Evolutionary conservation across 2,888 invertebrate genomes (phyloP).

Genomic region (Lapara coniferarum): DNA sequence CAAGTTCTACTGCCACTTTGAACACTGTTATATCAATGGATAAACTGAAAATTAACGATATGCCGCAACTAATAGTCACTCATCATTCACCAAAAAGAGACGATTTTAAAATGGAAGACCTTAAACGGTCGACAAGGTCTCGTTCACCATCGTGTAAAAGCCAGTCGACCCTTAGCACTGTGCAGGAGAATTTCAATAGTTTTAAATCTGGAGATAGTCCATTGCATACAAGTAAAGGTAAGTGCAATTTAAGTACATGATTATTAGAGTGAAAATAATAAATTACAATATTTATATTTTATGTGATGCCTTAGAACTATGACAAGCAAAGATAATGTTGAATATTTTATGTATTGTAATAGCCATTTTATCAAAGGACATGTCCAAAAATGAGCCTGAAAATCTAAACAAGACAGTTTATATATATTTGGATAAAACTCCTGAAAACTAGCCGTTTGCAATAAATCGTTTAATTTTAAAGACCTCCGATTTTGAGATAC

Average conservation of each 20-base stretch:
- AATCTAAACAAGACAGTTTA: no score
- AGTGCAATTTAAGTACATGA: background rate
- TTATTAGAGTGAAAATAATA: no score
- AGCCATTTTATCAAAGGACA: no score
- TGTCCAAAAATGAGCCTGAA: no score
- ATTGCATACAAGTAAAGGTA: slow-evolving; percentile 60
- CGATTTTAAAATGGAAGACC: slow-evolving; percentile 37
- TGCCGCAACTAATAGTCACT: slow-evolving; percentile 57
- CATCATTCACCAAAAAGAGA: slow-evolving; percentile 39
- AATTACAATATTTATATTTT: no score
- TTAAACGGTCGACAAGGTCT: slow-evolving; percentile 51
- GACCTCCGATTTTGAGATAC: no score
- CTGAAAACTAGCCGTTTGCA: no score
- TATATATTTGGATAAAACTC: no score
- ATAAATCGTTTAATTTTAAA: no score
- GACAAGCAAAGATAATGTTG: no score
- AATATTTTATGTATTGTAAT: no score
- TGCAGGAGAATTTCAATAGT: slow-evolving; percentile 66
- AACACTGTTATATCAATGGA: slow-evolving; percentile 64
- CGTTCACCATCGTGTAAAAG: slow-evolving; percentile 71
- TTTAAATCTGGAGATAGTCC: slow-evolving; percentile 69
- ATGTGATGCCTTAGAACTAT: no score
- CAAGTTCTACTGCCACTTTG: slow-evolving; percentile 62
- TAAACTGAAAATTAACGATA: slow-evolving; percentile 46
- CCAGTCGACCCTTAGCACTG: slow-evolving; percentile 69